phyloP scores from a whole-genome alignment of 2,888 invertebrate species.

The Pseudolycoriella hygida region DNA sequence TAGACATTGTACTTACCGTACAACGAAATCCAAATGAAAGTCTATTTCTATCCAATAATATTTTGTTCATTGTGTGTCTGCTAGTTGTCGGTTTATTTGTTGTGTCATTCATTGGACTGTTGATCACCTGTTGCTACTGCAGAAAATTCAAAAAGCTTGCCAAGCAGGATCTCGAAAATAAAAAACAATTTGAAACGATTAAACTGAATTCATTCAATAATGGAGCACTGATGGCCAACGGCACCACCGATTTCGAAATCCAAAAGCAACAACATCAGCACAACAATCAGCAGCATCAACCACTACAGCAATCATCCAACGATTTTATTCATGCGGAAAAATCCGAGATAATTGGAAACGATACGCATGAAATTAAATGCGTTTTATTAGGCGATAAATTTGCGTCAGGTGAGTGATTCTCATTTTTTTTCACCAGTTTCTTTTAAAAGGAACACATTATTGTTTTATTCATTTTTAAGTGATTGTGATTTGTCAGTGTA shows the following conservation, averaged over 20 bases:
- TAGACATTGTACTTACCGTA: constrained; percentile 45
- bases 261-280: constrained; percentile 1
- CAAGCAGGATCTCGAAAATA: constrained; percentile 6
- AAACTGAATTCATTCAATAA: constrained; percentile 8
- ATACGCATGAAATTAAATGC: constrained; percentile 5
- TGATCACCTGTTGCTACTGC: constrained; percentile 28
- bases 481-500: too few relatives aligned
- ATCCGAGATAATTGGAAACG: constrained; percentile 3
- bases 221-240: constrained; percentile 1
- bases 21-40: background rate
- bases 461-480: too few relatives aligned
- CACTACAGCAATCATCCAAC: constrained; percentile 1
- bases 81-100: constrained; percentile 5
- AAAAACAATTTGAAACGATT: constrained; percentile 6
- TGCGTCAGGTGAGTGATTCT: constrained; percentile 5
- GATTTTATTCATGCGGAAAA: constrained; percentile 6
- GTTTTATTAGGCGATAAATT: constrained; percentile 1
- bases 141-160: constrained; percentile 13
- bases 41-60: constrained; percentile 5
- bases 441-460: too few relatives aligned
- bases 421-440: too few relatives aligned
- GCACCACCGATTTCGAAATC: background rate
- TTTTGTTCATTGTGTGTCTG: constrained; percentile 5
- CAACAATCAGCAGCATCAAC: background rate
- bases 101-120: constrained; percentile 5